Base-by-base conservation (phyloP, 2,888 invertebrate species). In the Cybosia mesomella region DNA sequence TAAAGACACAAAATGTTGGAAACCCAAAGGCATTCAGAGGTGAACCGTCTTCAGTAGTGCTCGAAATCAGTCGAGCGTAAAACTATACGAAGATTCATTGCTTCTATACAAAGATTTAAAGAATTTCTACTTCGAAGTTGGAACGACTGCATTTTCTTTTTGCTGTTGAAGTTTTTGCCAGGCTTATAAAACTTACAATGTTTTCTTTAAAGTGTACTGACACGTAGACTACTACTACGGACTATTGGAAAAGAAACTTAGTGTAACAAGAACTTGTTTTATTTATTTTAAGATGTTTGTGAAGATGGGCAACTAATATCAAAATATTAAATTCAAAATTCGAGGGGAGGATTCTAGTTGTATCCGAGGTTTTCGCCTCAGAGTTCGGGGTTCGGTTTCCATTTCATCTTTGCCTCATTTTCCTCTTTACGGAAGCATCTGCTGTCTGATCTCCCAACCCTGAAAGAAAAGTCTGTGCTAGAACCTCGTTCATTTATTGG, bases 81-180 rank as follows among this genome's bases (percentile, higher is more conserved):
- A 72, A 68, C 72, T 67, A 79, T 74, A 77, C 71, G 68, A 74
- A 75, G 74, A 80, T 80, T 80, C 75, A 80, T 69, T 75, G 69
- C 61, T 70, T 77, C 67, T 70, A 67, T 63, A 58, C 64, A 70
- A 66, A 63, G 65, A 72, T 74, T 79, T 71, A 70, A 75, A 71
- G 68, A 68, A 73, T 72, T 71, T 76, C 69, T 43, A 43, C 58
- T 72, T 54, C 21, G 22, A 10, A 67, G 24, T 70, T 77, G 55
- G 22, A 28, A 55, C 58, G 66, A 58, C 59, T 43, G 13, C 8
- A n/a, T 22, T 49, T 63, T 18, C 43, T 67, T 32, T 60, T 58
- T 66, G 49, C 18, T 18, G 32, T 67, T 64, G 9, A 11, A 32
- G 24, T 32, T 58, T 24, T 58, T 32, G 11, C 28, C 54, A 32